phyloP scores from a whole-genome alignment of 2,113 vertebrate genomes.

The Lagopus muta region DNA sequence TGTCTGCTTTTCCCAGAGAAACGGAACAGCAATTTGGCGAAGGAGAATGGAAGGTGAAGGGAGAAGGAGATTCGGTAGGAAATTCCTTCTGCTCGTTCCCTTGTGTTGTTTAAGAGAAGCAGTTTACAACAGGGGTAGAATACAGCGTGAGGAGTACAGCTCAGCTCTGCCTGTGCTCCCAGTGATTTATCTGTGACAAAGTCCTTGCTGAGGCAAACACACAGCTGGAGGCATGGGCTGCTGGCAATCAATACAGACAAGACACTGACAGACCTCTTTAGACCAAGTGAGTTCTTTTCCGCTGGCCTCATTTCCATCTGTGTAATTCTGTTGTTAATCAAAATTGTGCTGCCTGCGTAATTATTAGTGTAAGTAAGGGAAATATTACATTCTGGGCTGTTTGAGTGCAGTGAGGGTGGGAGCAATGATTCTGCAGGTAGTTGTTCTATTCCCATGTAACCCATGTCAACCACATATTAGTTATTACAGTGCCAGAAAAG shows the following conservation, averaged over 20 bases:
- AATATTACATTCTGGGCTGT: background rate
- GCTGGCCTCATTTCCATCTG: background rate
- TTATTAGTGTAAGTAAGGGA: background rate
- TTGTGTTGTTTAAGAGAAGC: background rate
- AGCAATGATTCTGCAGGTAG: background rate
- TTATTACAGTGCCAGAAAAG: background rate
- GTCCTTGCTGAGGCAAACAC: background rate
- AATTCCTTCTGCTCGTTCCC: background rate
- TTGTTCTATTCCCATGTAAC: background rate
- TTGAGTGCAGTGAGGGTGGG: background rate
- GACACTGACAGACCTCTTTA: background rate
- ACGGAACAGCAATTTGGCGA: background rate
- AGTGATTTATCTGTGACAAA: conserved; percentile 6
- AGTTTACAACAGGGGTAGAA: background rate
- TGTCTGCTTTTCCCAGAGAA: background rate
- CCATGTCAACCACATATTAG: background rate
- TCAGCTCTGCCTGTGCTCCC: background rate
- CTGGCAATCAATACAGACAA: background rate
- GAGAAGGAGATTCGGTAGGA: background rate
- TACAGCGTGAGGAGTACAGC: background rate
- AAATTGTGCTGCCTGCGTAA: background rate
- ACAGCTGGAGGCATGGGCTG: background rate
- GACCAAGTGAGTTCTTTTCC: background rate
- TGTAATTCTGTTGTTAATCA: background rate
- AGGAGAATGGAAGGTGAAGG: background rate